Base-by-base conservation (phyloP, 2,888 invertebrate species). In the Anthophora plumipes region DNA sequence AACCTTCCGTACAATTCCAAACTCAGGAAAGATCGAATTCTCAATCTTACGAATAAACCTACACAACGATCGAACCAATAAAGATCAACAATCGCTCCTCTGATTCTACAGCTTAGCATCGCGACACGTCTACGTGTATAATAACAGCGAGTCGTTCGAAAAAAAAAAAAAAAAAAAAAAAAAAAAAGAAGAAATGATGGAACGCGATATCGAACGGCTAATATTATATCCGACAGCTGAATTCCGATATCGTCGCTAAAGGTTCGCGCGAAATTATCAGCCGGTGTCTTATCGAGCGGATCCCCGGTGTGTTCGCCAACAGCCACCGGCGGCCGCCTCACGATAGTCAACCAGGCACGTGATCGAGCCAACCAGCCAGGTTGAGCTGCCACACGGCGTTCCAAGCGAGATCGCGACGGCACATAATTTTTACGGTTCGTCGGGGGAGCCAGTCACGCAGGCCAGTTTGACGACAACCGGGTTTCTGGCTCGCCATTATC, bases 381-480 rank as follows among this genome's bases (percentile, higher is more conserved):
- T 4, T 31, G 31, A 31, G 31, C 31, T 31, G 31, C 31, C 31
- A 20, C 7, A 20, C 8, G 17, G 50, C 14, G 31, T 55, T 39
- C 8, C n/a, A 61, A 37, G 50, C 61, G 41, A 52, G 71, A 52
- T 71, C 69, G 59, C 69, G 59, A 50, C 69, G 59, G 59, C 31
- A 46, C 63, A 50, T 55, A 57, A 77, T 64, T 72, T 72, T 72
- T 59, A 46, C 73, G 50, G 39, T 12, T 37, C 46, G 12, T 20
- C 12, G 31, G 9, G 43, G 57, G 52, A 46, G 70, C 43, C 63
- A 43, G 71, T 71, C 71, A 64, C 72, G 72, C 60, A 69, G 75
- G 46, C 70, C 75, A 71, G 75, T 55, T 55, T 48, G 72, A 72
- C 72, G 72, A 72, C 64, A 57, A 72, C 22, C 72, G 46, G 54